Conservation (phyloP, 1,140 invertebrate species). For the Halyomorpha halys region DNA sequence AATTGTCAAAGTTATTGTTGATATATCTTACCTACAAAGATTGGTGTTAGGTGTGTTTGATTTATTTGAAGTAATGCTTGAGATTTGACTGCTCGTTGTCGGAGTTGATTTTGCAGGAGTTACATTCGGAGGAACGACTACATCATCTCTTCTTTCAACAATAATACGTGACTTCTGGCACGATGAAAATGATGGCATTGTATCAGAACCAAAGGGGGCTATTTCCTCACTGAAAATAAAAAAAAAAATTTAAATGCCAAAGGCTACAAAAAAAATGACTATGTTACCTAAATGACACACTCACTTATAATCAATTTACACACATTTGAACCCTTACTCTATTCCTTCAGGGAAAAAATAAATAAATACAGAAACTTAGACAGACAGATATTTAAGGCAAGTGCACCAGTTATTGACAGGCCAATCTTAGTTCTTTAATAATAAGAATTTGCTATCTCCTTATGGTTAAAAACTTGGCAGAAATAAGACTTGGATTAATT, state of each 20-base stretch:
- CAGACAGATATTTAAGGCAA: too few relatives aligned
- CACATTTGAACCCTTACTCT: too few relatives aligned
- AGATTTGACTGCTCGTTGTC: conserved; percentile 2
- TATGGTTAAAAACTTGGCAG: too few relatives aligned
- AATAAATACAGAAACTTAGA: too few relatives aligned
- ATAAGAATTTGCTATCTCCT: too few relatives aligned
- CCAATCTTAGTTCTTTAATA: too few relatives aligned
- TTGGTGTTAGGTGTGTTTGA: conserved; percentile 8
- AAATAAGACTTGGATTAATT: too few relatives aligned
- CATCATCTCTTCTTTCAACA: conserved; percentile 67
- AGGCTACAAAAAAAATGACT: neutral
- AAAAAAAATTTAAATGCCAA: neutral
- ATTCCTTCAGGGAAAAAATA: too few relatives aligned
- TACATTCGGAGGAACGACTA: conserved; percentile 50
- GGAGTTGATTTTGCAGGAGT: conserved; percentile 35
- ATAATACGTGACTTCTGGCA: conserved; percentile 71
- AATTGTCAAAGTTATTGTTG: too few relatives aligned
- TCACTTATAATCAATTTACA: neutral
- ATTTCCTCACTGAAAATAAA: conserved; percentile 43
- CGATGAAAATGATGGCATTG: conserved; percentile 53
- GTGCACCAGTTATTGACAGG: too few relatives aligned
- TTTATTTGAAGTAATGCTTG: neutral
- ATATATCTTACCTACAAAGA: neutral
- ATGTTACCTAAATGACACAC: neutral
- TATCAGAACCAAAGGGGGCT: conserved; percentile 35